phyloP scores from a whole-genome alignment of 2,888 invertebrate genomes.

The Tineola bisselliella region DNA sequence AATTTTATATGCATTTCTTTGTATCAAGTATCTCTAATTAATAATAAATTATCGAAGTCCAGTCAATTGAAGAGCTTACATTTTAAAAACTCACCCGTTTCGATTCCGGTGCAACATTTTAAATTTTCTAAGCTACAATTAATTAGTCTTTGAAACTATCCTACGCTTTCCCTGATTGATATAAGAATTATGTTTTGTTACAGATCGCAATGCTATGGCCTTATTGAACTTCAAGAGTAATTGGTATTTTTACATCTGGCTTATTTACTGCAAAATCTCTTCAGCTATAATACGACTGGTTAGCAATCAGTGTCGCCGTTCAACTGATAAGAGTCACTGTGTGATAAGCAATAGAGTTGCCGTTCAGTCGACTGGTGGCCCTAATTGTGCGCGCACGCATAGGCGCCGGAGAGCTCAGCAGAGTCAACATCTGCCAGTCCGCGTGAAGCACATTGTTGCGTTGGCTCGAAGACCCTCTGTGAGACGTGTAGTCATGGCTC shows the following conservation, averaged over 20 bases:
- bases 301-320: constrained; percentile 54
- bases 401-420: constrained; percentile 29
- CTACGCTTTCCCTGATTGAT: too few relatives aligned
- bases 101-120: too few relatives aligned
- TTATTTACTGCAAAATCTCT: constrained; percentile 56
- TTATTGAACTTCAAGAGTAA: constrained; percentile 50
- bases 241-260: constrained; percentile 52
- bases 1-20: too few relatives aligned
- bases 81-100: too few relatives aligned
- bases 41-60: too few relatives aligned
- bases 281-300: constrained; percentile 55
- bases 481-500: constrained; percentile 66
- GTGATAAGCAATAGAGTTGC: constrained; percentile 54
- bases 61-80: too few relatives aligned
- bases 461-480: constrained; percentile 55
- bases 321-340: constrained; percentile 54
- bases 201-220: constrained; percentile 61
- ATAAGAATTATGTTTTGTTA: constrained; percentile 26
- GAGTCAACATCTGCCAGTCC: constrained; percentile 21
- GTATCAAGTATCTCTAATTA: too few relatives aligned
- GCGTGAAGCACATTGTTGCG: constrained; percentile 50
- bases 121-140: too few relatives aligned
- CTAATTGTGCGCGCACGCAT: constrained; percentile 61
- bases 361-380: constrained; percentile 52
- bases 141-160: too few relatives aligned